Base-by-base conservation (phyloP, 2,797 vertebrate species). In the Lacerta viridis region DNA sequence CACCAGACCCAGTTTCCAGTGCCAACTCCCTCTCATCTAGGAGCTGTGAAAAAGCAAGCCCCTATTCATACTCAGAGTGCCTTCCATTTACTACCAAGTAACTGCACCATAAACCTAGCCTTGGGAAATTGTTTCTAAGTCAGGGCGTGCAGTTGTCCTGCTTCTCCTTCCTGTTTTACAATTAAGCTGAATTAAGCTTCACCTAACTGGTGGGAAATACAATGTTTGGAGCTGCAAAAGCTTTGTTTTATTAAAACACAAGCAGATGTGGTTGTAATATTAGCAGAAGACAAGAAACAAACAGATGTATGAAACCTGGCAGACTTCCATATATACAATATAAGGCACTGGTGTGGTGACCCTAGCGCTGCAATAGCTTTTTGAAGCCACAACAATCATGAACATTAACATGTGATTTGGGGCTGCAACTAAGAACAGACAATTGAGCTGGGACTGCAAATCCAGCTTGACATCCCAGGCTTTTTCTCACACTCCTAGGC, bases 401-500 rank as follows among this genome's bases (percentile, higher is more conserved):
- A 43, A 82, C 64, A 27, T 1, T 66, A 86, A 88, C 55, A 8
- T 36, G 3, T 2, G 29, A 84, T 64, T 69, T 64, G 25, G 13
- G 71, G 64, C 27, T 18, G 1, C 59, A 43, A 23, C 50, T 59
- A 79, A 61, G 78, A 76, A 68, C 25, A 90, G 76, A 90, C 61
- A 61, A 80, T 85, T 68, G 71, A 77, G 17, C 25, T 17, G n/a
- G 29, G 71, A 69, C 46, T 82, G 61, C 69, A 88, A 87, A 91
- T 18, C 84, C 87, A 90, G n/a, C 43, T 33, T 74, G 1, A 1
- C 85, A 76, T n/a, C 81, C n/a, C 86, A 79, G 2, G 43, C 59
- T 88, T 81, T 91, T 69, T 79, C 87, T 93, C 81, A 84, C 61
- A 68, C 87, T 86, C 90, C 89, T 13, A 43, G 80, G 64, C 46